Evolutionary conservation across 1,140 invertebrate species (phyloP).

Genomic region (Drosophila kanapiae): DNA sequence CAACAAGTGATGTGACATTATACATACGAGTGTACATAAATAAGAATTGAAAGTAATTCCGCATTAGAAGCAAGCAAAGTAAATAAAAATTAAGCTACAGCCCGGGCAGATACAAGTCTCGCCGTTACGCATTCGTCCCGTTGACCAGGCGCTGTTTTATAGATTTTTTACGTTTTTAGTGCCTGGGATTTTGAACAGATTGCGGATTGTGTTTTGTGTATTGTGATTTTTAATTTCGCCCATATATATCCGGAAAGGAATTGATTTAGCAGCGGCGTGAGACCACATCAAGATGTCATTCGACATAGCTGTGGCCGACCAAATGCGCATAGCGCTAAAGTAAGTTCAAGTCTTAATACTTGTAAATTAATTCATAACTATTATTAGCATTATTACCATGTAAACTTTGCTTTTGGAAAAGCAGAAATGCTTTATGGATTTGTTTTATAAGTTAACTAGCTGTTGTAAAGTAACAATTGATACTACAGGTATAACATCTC

Average conservation of each 20-base stretch:
- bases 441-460: too few species aligned
- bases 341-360: constrained; percentile 42
- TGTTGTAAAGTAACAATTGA: too few species aligned
- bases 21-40: constrained; percentile 6
- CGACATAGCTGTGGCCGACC: constrained; percentile 81
- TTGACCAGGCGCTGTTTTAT: constrained; percentile 31
- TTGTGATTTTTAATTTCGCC: constrained; percentile 11
- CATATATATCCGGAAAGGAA: constrained; percentile 38
- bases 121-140: constrained; percentile 41
- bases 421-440: too few species aligned
- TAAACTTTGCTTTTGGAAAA: too few species aligned
- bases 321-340: constrained; percentile 82
- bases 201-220: constrained; percentile 30
- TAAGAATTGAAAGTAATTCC: background rate
- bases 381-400: too few species aligned
- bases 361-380: background rate
- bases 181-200: constrained; percentile 50
- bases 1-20: constrained; percentile 48
- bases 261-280: constrained; percentile 38
- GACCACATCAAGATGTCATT: constrained; percentile 76
- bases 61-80: constrained; percentile 9
- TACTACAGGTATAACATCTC: too few species aligned
- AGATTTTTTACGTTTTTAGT: constrained; percentile 29
- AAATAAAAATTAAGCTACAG: constrained; percentile 43
- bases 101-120: constrained; percentile 2